phyloP scores from a whole-genome alignment of 1,140 invertebrate genomes.

The Potamilus streckersoni region DNA sequence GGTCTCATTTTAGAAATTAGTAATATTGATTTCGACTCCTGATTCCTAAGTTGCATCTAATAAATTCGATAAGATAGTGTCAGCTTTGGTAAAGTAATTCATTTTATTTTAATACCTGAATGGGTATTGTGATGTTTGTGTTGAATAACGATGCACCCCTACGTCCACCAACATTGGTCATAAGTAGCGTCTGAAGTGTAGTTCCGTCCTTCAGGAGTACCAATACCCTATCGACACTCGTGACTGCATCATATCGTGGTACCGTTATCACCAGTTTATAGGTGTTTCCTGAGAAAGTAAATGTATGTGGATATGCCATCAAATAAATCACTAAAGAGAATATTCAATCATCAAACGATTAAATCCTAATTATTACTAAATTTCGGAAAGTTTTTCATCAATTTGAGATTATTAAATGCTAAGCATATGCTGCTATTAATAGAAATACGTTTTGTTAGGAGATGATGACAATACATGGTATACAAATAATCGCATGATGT shows the following conservation, averaged over 20 bases:
- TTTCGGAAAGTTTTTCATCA: neutral
- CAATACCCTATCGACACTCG: conserved; percentile 3
- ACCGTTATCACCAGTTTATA: conserved; percentile 19
- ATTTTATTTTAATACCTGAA: conserved; percentile 1
- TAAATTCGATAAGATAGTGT: too few relatives aligned
- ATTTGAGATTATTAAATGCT: neutral
- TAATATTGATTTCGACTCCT: too few relatives aligned
- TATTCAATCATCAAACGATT: neutral
- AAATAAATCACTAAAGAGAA: neutral
- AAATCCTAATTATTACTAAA: neutral
- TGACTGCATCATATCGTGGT: conserved; percentile 18
- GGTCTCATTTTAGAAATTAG: too few relatives aligned
- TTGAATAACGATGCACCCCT: conserved; percentile 24
- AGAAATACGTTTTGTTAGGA: neutral
- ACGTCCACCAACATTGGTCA: conserved; percentile 28
- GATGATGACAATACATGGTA: too few relatives aligned
- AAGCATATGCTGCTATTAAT: neutral
- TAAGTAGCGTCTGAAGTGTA: neutral
- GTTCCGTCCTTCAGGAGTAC: neutral
- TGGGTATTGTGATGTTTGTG: conserved; percentile 19
- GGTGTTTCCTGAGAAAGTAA: conserved; percentile 2
- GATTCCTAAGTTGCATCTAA: too few relatives aligned
- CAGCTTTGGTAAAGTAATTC: too few relatives aligned
- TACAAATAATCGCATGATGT: too few relatives aligned
- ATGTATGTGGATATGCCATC: neutral